Percentiles rank a stretch among this genome's conserved stretches.
Conservation (phyloP, 1,140 invertebrate genomes). For the Metopolophium dirhodum region DNA sequence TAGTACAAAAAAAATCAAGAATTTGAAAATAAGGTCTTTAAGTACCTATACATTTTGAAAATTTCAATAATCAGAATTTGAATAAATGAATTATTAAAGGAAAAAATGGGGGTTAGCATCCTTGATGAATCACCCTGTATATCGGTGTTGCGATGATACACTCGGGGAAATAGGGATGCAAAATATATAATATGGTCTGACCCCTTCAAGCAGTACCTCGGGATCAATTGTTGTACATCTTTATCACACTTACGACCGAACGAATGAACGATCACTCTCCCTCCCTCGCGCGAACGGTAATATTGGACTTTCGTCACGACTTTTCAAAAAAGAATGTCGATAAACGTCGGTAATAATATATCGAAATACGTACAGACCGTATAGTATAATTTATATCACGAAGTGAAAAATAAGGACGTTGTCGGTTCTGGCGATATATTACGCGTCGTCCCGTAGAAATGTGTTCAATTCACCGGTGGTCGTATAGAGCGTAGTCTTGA, state of each 20-base stretch:
- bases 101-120: too few species aligned
- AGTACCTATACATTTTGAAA: too few species aligned
- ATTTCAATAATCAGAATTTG: too few species aligned
- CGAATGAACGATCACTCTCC: too few species aligned
- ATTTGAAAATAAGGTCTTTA: too few species aligned
- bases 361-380: neutral
- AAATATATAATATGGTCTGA: neutral
- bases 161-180: too few species aligned
- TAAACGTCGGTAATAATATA: neutral
- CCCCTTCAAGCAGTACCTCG: neutral
- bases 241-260: constrained; percentile 3
- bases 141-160: too few species aligned
- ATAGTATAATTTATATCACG: neutral
- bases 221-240: neutral
- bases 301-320: neutral
- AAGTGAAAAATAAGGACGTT: neutral
- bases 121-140: too few species aligned
- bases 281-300: neutral
- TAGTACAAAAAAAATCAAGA: too few species aligned
- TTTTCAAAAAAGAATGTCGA: constrained; percentile 1
- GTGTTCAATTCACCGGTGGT: neutral
- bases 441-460: neutral
- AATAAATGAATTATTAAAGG: too few species aligned
- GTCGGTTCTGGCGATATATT: neutral
- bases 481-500: neutral